phyloP scores from a whole-genome alignment of 2,888 invertebrate species.

The Ametastegia equiseti region DNA sequence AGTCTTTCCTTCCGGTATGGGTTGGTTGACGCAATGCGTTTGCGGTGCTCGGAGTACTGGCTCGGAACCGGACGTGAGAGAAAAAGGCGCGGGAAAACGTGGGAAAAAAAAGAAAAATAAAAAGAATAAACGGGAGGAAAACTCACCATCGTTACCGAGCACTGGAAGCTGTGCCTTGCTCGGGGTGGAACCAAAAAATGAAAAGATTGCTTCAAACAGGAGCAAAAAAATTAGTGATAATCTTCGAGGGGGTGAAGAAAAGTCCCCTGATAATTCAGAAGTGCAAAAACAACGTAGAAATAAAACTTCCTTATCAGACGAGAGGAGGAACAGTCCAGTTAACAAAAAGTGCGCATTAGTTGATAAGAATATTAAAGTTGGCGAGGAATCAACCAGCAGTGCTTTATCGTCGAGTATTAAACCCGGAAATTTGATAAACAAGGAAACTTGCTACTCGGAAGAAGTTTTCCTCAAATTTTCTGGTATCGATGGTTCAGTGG shows the following conservation, averaged over 20 bases:
- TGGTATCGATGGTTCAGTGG: background rate
- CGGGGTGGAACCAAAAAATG: background rate
- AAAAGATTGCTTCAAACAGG: background rate
- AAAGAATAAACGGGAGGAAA: slow-evolving; percentile 9
- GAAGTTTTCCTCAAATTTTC: background rate
- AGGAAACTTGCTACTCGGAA: background rate
- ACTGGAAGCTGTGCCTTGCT: background rate
- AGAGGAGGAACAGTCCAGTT: background rate
- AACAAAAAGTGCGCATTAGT: slow-evolving; percentile 5
- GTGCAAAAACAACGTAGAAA: background rate
- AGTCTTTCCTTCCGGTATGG: slow-evolving; percentile 48
- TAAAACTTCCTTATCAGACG: background rate
- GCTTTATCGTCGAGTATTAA: background rate
- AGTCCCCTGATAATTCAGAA: background rate
- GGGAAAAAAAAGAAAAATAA: slow-evolving; percentile 20
- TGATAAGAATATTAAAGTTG: background rate
- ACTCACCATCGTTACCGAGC: background rate
- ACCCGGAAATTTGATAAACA: background rate
- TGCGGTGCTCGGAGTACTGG: slow-evolving; percentile 54
- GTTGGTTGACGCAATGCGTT: slow-evolving; percentile 59
- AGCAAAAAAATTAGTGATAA: background rate
- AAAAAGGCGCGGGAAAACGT: slow-evolving; percentile 37
- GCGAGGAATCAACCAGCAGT: background rate
- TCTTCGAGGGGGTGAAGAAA: background rate
- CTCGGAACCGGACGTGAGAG: slow-evolving; percentile 46